Conservation (phyloP, 2,888 invertebrate genomes). For the Orthosia cruda region DNA sequence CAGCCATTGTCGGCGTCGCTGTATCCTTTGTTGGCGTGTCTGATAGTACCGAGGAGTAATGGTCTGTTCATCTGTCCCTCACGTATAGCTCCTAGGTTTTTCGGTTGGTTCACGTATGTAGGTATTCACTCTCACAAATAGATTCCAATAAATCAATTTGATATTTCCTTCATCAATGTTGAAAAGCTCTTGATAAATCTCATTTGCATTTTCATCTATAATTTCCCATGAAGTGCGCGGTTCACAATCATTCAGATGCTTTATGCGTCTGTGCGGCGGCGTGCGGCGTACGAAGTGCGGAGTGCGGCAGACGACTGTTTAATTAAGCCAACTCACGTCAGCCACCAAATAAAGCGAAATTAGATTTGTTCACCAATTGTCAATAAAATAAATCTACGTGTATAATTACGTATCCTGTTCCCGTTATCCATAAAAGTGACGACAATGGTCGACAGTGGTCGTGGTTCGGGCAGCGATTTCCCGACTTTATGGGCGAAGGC, state of each 20-base stretch:
- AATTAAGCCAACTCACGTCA: slow-evolving; percentile 64
- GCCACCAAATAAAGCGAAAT: slow-evolving; percentile 67
- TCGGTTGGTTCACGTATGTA: slow-evolving; percentile 37
- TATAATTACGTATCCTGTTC: slow-evolving; percentile 79
- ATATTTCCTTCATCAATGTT: slow-evolving; percentile 7
- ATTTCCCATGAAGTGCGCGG: slow-evolving; percentile 5
- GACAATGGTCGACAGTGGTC: slow-evolving; percentile 73
- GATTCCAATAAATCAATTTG: slow-evolving; percentile 26
- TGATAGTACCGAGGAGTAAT: slow-evolving; percentile 69
- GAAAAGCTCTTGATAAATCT: slow-evolving; percentile 1
- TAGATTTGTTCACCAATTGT: slow-evolving; percentile 71
- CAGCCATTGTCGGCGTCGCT: slow-evolving; percentile 65
- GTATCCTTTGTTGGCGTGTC: slow-evolving; percentile 67
- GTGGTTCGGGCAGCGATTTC: slow-evolving; percentile 75
- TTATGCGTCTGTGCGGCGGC: slow-evolving; percentile 20
- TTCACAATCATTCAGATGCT: slow-evolving; percentile 36
- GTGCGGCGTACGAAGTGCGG: background rate
- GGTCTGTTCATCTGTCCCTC: slow-evolving; percentile 65
- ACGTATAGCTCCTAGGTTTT: slow-evolving; percentile 63
- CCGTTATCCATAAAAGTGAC: slow-evolving; percentile 77
- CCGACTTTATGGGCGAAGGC: slow-evolving; percentile 74
- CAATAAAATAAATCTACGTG: slow-evolving; percentile 73
- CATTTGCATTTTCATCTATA: slow-evolving; percentile 21
- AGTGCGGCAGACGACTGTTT: slow-evolving; percentile 33
- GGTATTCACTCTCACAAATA: slow-evolving; percentile 22